Evolutionary conservation across 2,113 vertebrate species (phyloP).

Genomic region (Heptranchias perlo): DNA sequence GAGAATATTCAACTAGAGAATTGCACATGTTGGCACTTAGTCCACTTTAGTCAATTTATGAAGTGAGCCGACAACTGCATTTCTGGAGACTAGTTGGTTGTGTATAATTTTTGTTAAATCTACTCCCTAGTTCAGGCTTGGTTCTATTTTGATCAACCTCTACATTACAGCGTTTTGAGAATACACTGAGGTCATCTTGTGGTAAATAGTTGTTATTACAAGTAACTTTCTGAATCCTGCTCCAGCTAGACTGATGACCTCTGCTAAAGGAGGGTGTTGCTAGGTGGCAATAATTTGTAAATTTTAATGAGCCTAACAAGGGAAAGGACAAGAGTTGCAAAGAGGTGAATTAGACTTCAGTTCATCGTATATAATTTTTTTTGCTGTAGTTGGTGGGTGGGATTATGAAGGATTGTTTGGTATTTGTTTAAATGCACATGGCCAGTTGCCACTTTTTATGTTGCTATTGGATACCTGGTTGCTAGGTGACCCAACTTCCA

Average conservation of each 20-base stretch:
- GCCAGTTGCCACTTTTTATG: neutral
- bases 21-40: neutral
- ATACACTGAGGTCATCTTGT: slow-evolving; percentile 27
- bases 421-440: neutral
- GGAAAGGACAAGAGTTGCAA: neutral
- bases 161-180: neutral
- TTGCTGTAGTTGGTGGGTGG: neutral
- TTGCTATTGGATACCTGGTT: neutral
- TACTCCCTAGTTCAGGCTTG: neutral
- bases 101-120: no score
- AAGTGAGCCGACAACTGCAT: neutral
- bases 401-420: neutral
- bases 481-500: neutral
- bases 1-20: neutral
- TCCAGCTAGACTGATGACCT: neutral
- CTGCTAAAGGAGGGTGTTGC: neutral
- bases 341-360: neutral
- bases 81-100: neutral
- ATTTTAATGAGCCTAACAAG: neutral
- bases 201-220: neutral
- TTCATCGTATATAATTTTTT: neutral
- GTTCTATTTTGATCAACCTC: neutral
- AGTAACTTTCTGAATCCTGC: neutral
- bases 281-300: neutral
- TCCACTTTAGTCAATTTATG: no score